Evolutionary conservation across 2,113 vertebrate genomes (phyloP), one percentile per base, ranked within the genome.

Genomic region (Acrocephalus kingi): DNA sequence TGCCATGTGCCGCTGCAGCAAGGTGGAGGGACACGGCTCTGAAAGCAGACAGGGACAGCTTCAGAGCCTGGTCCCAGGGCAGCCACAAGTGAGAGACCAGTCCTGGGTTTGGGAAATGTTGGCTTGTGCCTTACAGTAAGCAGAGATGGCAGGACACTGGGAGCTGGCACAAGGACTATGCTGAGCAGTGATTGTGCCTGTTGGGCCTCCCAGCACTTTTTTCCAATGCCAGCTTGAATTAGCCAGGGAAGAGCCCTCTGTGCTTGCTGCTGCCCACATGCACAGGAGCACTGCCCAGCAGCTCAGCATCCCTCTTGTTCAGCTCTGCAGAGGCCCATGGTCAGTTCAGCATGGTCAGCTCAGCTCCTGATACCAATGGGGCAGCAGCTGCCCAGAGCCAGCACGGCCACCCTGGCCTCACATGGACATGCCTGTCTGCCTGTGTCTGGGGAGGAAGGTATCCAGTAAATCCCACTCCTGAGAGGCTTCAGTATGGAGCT

Each of bases 1-100:
- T 0, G 99, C 99, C 99, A 99, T 99, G 97, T 99, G 99, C 89
- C 94, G 98, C 98, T 99, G 99, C 77, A 99, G 99, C 96, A 99
- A 95, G 81, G 98, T 97, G 64, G 99, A 99, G 6, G 99, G 99
- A 94, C 99, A 99, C 2, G 99, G 99, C 97, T 99, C 99, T 99
- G 97, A 27, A 92, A 98, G 24, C 93, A 98, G 39, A 94, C 5
- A 86, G 35, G 0, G 1, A 68, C 64, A 87, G 55, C 24, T 30
- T 91, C 73, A 93, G 91, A 33, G 28, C 45, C 67, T 72, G 39
- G 2, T 23, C 31, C 16, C 1, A 0, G 55, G 46, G 24, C 2
- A 7, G 73, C 55, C 13, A 2, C 4, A 10, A 9, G 23, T 5
- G 41, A 37, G 35, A 84, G 22, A 58, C 49, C 9, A 6, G 25